Conservation (phyloP, 2,888 invertebrate genomes). For the Teleiodes luculella region DNA sequence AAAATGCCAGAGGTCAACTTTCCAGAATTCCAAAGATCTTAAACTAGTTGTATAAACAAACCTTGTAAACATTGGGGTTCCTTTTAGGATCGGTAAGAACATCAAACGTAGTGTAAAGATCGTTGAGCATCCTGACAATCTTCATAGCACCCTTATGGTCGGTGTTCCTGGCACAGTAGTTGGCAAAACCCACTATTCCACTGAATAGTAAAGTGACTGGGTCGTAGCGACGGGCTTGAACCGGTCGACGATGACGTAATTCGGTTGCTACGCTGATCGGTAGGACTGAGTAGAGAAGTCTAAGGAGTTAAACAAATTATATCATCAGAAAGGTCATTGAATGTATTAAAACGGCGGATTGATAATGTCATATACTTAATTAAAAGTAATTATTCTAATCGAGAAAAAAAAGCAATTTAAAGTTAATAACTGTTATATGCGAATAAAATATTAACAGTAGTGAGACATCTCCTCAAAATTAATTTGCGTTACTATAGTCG, state of each 20-base stretch:
- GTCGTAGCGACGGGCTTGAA: conserved; percentile 92
- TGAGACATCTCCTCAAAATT: not conserved
- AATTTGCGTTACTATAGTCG: too few species aligned
- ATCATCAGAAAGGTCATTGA: too few species aligned
- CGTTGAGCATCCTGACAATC: conserved; percentile 95
- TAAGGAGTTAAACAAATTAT: too few species aligned
- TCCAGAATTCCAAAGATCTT: not conserved
- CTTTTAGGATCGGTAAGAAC: conserved; percentile 94
- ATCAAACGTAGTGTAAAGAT: conserved; percentile 95
- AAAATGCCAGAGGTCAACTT: too few species aligned
- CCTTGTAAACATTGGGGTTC: conserved; percentile 97
- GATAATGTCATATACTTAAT: too few species aligned
- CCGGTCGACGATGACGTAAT: conserved; percentile 93
- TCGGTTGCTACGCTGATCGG: conserved; percentile 97
- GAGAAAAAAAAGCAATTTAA: too few species aligned
- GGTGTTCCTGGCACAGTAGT: conserved; percentile 93
- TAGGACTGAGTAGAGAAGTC: conserved; percentile 94
- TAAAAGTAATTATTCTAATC: too few species aligned
- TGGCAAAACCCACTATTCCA: conserved; percentile 92
- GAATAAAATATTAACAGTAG: too few species aligned
- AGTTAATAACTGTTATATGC: too few species aligned
- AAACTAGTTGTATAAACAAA: conserved; percentile 41
- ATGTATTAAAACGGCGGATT: too few species aligned
- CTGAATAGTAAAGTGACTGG: conserved; percentile 96
- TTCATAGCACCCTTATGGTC: conserved; percentile 97